phyloP scores from a whole-genome alignment of 2,797 vertebrate genomes.

The Darevskia nairensis region DNA sequence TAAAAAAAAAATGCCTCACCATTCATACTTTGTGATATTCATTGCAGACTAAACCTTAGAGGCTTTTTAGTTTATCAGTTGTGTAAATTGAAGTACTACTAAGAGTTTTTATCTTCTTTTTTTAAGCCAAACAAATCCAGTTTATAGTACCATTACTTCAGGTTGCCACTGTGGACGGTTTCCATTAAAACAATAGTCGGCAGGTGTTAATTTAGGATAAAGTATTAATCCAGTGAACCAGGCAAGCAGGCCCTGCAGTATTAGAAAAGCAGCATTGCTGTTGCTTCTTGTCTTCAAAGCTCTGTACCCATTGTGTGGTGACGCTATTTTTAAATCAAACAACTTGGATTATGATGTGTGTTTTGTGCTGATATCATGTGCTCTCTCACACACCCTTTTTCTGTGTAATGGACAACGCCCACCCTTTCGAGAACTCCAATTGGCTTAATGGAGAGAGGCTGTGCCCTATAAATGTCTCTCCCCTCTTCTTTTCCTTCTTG shows the following conservation, averaged over 20 bases:
- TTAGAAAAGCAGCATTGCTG: neutral
- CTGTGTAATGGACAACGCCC: slow-evolving; percentile 71
- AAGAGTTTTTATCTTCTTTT: neutral
- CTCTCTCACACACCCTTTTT: neutral
- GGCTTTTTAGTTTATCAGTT: neutral
- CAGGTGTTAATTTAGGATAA: neutral
- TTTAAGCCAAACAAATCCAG: neutral
- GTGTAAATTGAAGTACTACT: neutral
- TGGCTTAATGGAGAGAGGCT: slow-evolving; percentile 71
- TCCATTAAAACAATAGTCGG: neutral
- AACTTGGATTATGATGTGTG: neutral
- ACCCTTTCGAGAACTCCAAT: slow-evolving; percentile 60
- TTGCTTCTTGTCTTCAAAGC: neutral
- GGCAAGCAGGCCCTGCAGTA: too few species aligned
- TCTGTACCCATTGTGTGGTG: slow-evolving; percentile 1
- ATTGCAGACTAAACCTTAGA: neutral
- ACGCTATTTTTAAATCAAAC: slow-evolving; percentile 40
- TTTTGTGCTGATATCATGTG: neutral
- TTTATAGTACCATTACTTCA: neutral
- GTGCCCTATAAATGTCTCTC: slow-evolving; percentile 73
- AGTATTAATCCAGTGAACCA: neutral
- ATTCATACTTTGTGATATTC: too few species aligned
- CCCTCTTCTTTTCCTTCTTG: accelerated
- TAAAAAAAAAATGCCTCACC: too few species aligned
- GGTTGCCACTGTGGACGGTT: neutral